phyloP scores from a whole-genome alignment of 2,797 vertebrate genomes.

The Lepilemur septentrionalis region DNA sequence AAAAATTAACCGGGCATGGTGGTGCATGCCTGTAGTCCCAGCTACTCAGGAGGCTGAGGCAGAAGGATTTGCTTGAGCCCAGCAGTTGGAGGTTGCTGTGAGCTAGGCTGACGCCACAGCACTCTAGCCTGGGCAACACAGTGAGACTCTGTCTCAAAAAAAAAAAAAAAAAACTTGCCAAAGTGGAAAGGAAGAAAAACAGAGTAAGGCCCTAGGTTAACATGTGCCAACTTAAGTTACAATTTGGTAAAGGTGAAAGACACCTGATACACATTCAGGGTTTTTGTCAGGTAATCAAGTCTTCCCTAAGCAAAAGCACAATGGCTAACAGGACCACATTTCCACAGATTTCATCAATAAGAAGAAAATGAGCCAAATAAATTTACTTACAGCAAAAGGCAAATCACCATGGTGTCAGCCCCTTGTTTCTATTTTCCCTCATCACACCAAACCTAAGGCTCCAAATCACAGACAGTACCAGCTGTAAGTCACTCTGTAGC shows the following conservation, averaged over 20 bases:
- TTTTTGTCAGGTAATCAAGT: neutral
- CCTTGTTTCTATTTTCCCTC: neutral
- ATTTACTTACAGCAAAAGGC: conserved; percentile 6
- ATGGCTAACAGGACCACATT: neutral
- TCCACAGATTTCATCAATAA: neutral
- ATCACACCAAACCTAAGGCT: neutral
- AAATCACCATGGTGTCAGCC: neutral
- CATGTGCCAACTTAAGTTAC: neutral
- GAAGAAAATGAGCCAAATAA: neutral
- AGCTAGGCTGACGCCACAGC: no score
- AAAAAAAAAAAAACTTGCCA: no score
- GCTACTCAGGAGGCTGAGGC: no score
- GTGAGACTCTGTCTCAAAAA: no score
- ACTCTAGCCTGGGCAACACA: no score
- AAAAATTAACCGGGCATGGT: no score
- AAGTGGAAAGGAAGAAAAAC: neutral
- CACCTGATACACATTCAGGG: neutral
- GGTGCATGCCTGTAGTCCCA: no score
- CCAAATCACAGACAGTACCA: neutral
- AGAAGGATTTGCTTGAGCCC: no score
- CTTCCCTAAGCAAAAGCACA: neutral
- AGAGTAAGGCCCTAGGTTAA: neutral
- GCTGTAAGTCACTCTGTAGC: neutral
- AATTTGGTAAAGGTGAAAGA: neutral
- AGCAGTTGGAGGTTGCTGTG: no score